Base-by-base conservation (phyloP, 2,888 invertebrate genomes). In the Eilema caniola region DNA sequence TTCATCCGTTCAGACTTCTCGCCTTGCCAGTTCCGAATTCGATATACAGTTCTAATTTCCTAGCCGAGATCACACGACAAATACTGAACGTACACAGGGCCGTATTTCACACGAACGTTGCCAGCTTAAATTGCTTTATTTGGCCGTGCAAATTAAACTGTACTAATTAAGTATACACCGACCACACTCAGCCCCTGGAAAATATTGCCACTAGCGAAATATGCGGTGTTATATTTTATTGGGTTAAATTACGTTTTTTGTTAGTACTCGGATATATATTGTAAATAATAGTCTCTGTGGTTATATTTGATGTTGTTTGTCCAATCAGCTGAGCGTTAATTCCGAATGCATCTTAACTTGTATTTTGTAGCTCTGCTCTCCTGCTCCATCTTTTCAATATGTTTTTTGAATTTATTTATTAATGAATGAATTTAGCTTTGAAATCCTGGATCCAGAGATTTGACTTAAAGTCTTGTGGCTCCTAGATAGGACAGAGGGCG, bases 61-160 rank as follows among this genome's bases (percentile, higher is more conserved):
- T 65, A 64, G 24, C 53, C 28, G 37, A 67, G 67, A 71, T 65
- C 67, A 25, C 67, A 67, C 62, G 47, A 47, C 66, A 68, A 67
- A 71, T 74, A 70, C 62, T 47, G 61, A 60, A 62, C 41, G 23
- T 62, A 66, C 61, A 70, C 71, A 74, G 74, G 66, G 31, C 67
- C 70, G 74, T 81, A 81, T 79, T 81, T 81, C 76, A 82, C 76
- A 65, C 73, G 31, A 66, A 59, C 70, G 71, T 79, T 76, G 64
- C 72, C 73, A 62, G 73, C 66, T 79, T 74, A 78, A 81, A 81
- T 81, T 79, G 81, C 76, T 79, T 81, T 79, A 81, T 81, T 81
- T 81, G 76, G 80, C 61, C 62, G 71, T 60, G 66, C 72, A 78
- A 82, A 82, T 80, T 80, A 82, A 80, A 76, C 82, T 66, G 72